These are phyloP conservation scores for Panonychus citri DNA, from an alignment of 1,140 invertebrate genomes.

Conservation along the genomic window DNA sequence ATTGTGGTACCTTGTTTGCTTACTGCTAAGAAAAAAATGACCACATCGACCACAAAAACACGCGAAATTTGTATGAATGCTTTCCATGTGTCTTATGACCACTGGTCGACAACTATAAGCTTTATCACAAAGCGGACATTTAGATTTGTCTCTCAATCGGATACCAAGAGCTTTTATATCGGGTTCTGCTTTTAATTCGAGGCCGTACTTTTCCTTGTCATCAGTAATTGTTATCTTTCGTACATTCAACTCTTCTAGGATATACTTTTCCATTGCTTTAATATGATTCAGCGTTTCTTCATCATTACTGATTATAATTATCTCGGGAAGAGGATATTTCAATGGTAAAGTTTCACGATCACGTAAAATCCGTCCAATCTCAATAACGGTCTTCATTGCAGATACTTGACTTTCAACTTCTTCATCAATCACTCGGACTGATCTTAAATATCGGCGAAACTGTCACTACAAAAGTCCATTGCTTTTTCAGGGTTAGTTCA, in stretches of 20 bases:
- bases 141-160: slow-evolving; percentile 69
- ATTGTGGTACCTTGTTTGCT: too few species aligned
- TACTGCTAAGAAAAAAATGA: too few species aligned
- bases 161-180: slow-evolving; percentile 67
- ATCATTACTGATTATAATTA: slow-evolving; percentile 80
- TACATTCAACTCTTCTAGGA: slow-evolving; percentile 84
- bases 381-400: slow-evolving; percentile 83
- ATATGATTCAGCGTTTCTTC: slow-evolving; percentile 52
- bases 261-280: slow-evolving; percentile 52
- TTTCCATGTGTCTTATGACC: too few species aligned
- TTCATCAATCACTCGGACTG: slow-evolving; percentile 65
- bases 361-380: slow-evolving; percentile 68
- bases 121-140: too few species aligned
- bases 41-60: too few species aligned
- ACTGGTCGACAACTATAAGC: too few species aligned
- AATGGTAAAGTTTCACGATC: slow-evolving; percentile 80
- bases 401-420: slow-evolving; percentile 70
- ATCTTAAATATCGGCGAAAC: too few species aligned
- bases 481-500: too few species aligned
- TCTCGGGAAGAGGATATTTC: slow-evolving; percentile 87
- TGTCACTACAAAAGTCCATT: too few species aligned
- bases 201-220: slow-evolving; percentile 80
- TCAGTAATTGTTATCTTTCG: slow-evolving; percentile 59
- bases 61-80: too few species aligned
- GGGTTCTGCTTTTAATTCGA: slow-evolving; percentile 74